A percentile compares a stretch with the other conserved stretches of the same genome.
Evolutionary conservation across 2,888 invertebrate genomes (phyloP).

Genomic region (Heteromyza rotundicornis): DNA sequence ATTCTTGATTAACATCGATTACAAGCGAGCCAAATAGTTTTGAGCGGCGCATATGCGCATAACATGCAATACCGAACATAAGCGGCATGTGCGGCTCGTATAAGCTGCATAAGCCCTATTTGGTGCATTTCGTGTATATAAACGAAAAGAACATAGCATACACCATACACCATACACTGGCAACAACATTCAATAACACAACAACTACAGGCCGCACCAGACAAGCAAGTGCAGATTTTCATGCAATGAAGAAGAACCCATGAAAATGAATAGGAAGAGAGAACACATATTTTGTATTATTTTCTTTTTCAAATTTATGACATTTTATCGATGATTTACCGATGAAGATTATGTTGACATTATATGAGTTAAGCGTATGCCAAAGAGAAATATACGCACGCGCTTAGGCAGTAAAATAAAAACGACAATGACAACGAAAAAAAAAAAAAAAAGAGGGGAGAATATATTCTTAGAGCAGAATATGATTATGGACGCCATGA

Average conservation of each 20-base stretch:
- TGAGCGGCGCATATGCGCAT: conserved; percentile 3
- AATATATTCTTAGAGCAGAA: too few species aligned
- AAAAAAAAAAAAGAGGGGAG: too few species aligned
- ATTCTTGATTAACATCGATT: conserved; percentile 21
- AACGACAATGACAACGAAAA: too few species aligned
- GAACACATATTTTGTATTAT: too few species aligned
- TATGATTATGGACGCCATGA: background rate
- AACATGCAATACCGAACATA: background rate
- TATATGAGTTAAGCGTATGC: conserved; percentile 3
- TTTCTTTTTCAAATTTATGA: conserved; percentile 26
- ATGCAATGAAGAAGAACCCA: background rate
- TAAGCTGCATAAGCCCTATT: background rate
- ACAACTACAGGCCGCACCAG: too few species aligned
- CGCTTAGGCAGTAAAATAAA: too few species aligned
- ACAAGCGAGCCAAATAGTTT: conserved; percentile 6
- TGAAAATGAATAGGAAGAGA: too few species aligned
- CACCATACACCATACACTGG: too few species aligned
- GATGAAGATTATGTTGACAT: conserved; percentile 15
- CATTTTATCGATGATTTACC: conserved; percentile 26
- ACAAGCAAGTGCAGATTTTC: background rate
- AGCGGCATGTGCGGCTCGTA: background rate
- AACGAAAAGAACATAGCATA: too few species aligned
- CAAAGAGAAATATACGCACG: background rate
- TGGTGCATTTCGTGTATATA: background rate
- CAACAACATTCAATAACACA: too few species aligned